Base-by-base conservation (phyloP, 2,888 invertebrate species). In the Drosophila mimica region DNA sequence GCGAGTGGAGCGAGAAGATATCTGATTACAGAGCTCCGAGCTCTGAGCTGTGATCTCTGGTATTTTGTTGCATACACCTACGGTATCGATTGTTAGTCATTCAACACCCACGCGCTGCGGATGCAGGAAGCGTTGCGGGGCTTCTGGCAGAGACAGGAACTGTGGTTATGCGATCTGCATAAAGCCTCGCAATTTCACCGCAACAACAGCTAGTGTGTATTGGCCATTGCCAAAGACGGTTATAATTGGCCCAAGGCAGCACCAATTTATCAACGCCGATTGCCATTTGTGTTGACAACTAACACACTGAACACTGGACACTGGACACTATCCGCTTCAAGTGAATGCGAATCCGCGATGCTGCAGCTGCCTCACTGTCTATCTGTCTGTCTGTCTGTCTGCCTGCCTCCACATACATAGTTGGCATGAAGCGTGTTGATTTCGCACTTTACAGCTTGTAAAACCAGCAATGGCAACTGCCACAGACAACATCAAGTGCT, bases 231-330 rank as follows among this genome's bases (percentile, higher is more conserved):
- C 87, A 88, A 90, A 88, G 86, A 83, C 86, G 87, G 91, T 88
- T 90, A 88, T 88, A 88, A 88, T 91, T 88, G 87, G 91, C 91
- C 90, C 89, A 88, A 82, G 83, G 90, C 89, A 85, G 77, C 90
- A 69, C 76, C 90, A 88, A 88, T 88, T 90, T 90, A 88, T 88
- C 87, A 88, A 90, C 90, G 79, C 70, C 83, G 88, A 76, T 86
- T 89, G 91, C 87, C 91, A 90, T 91, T 81, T 91, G 71, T 79
- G 91, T 78, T 90, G 91, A 88, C 91, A 91, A 91, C 82, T 89
- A 89, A 83, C 79, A 82, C 77, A 83, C 64, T 71, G 81, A 70
- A 69, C 75, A 77, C 58, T 79, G 82, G 61, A 79, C 71, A 70
- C 49, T 65, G 84, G 66, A 74, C 76, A 72, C 52, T 82, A 67